Conservation (phyloP, 2,888 invertebrate genomes). For the Agelastica alni region DNA sequence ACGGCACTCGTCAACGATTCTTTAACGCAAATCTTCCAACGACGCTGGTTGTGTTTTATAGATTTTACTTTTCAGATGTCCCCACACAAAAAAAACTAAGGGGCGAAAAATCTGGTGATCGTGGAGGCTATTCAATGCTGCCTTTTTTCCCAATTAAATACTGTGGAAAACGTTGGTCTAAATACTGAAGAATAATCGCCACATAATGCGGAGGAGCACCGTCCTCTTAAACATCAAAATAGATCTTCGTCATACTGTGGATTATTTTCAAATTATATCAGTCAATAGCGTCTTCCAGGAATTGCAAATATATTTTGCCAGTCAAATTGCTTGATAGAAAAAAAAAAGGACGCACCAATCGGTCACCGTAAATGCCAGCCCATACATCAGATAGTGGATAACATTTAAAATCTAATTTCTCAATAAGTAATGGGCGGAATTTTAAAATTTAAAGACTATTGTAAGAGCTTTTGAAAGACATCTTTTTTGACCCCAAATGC, state of each 20-base stretch:
- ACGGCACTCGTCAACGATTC: no score
- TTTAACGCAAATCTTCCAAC: not conserved
- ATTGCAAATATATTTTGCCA: no score
- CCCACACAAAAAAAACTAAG: not conserved
- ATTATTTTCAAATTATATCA: not conserved
- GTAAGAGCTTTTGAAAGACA: no score
- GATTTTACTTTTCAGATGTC: not conserved
- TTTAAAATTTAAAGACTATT: no score
- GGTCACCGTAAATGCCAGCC: not conserved
- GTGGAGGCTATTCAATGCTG: not conserved
- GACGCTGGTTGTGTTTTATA: not conserved
- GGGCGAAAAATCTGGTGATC: not conserved
- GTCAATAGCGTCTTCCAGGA: not conserved
- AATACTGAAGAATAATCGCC: not conserved
- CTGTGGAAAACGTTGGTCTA: no score
- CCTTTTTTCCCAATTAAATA: not conserved
- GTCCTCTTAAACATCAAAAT: not conserved
- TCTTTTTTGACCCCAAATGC: no score
- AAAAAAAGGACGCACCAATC: not conserved
- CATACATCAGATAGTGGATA: not conserved
- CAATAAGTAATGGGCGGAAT: no score
- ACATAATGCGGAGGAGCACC: not conserved
- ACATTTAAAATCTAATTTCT: no score
- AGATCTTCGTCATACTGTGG: no score
- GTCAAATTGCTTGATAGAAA: not conserved